phyloP scores from a whole-genome alignment of 2,113 vertebrate species.

The Coptodon rendalli region DNA sequence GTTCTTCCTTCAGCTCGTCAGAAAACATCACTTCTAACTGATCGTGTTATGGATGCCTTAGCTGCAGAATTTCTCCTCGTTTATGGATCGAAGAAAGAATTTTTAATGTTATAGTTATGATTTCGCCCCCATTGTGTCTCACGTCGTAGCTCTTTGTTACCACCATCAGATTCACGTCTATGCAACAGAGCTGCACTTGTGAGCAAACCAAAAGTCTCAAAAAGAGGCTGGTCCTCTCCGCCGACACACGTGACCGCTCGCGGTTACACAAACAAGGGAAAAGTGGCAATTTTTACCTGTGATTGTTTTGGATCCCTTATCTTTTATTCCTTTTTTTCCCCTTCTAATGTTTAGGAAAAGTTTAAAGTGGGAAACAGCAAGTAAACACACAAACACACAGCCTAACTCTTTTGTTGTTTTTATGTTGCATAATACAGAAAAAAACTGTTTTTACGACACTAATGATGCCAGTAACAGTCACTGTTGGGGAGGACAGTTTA shows the following conservation, averaged over 20 bases:
- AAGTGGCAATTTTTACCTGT: conserved; percentile 55
- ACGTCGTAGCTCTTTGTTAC: background rate
- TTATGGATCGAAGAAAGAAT: background rate
- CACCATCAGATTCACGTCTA: conserved; percentile 10
- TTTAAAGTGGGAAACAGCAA: background rate
- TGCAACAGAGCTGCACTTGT: conserved; percentile 12
- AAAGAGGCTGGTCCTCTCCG: conserved; percentile 59
- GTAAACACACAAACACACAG: background rate
- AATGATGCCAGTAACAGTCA: background rate
- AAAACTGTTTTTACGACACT: conserved; percentile 14
- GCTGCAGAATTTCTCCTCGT: background rate
- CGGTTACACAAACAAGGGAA: conserved; percentile 49
- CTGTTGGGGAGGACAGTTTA: conserved; percentile 24
- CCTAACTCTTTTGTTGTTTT: background rate
- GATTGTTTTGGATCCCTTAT: background rate
- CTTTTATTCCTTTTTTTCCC: background rate
- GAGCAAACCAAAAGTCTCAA: conserved; percentile 1
- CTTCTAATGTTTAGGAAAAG: background rate
- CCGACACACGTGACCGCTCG: background rate
- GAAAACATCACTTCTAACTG: background rate
- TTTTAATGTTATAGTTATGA: background rate
- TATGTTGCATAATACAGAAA: conserved; percentile 7
- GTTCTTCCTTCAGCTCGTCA: background rate
- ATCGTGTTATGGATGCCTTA: background rate
- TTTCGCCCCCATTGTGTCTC: background rate